phyloP scores from a whole-genome alignment of 2,888 invertebrate species.

The Volucella inflata region DNA sequence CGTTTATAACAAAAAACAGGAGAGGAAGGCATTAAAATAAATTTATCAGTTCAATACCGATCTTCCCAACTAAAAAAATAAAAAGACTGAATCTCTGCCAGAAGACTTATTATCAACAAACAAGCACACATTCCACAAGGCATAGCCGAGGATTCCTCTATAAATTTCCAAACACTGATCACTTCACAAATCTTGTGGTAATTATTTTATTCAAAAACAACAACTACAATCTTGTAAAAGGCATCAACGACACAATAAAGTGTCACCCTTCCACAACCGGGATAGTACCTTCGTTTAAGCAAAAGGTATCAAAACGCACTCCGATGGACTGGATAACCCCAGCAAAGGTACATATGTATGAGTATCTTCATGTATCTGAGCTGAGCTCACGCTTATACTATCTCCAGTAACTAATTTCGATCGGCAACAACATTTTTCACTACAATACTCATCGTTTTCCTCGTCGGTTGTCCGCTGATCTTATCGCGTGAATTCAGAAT shows the following conservation, averaged over 20 bases:
- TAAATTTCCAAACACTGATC: constrained; percentile 56
- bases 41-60: constrained; percentile 52
- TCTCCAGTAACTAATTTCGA: constrained; percentile 66
- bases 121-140: background rate
- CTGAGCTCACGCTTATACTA: constrained; percentile 16
- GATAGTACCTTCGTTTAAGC: constrained; percentile 18
- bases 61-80: background rate
- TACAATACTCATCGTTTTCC: constrained; percentile 45
- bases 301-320: background rate
- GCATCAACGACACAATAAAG: constrained; percentile 59
- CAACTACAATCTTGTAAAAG: constrained; percentile 27
- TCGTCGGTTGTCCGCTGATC: constrained; percentile 42
- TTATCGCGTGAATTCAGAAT: constrained; percentile 63
- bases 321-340: background rate
- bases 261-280: constrained; percentile 67
- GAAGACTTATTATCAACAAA: constrained; percentile 44
- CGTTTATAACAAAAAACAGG: constrained; percentile 16
- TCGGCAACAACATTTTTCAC: constrained; percentile 71
- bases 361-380: constrained; percentile 57
- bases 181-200: constrained; percentile 49
- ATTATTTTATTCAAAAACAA: constrained; percentile 45
- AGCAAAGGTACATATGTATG: background rate
- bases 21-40: constrained; percentile 20
- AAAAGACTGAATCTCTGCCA: background rate
- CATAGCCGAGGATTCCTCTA: constrained; percentile 13